Percentiles rank a stretch among this genome's conserved stretches.
phyloP scores from a whole-genome alignment of 2,113 vertebrate genomes.

The Circaetus gallicus region DNA sequence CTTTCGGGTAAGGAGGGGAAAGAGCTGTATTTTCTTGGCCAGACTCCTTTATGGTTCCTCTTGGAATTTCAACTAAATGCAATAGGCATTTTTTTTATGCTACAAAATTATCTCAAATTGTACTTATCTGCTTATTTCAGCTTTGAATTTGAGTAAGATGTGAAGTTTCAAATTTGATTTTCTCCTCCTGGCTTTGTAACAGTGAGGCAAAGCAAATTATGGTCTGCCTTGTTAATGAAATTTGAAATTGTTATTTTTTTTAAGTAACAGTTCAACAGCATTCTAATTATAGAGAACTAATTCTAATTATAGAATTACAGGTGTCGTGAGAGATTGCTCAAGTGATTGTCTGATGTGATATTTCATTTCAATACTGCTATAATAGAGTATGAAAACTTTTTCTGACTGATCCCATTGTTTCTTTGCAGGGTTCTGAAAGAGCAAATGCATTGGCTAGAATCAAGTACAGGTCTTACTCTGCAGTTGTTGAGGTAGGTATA shows the following conservation, averaged over 20 bases:
- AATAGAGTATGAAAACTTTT: not conserved
- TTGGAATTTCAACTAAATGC: not conserved
- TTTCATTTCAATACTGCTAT: not conserved
- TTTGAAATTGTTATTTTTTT: not conserved
- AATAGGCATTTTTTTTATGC: not conserved
- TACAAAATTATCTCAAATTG: not conserved
- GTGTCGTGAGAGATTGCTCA: not conserved
- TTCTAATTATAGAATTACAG: not conserved
- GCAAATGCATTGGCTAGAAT: conserved; percentile 83
- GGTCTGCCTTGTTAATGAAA: not conserved
- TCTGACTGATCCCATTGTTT: not conserved
- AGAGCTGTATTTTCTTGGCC: not conserved
- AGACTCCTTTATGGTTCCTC: not conserved
- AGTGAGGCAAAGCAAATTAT: not conserved
- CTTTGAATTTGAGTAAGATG: not conserved
- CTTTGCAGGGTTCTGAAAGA: conserved; percentile 80
- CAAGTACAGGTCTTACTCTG: conserved; percentile 85
- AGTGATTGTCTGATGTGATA: not conserved
- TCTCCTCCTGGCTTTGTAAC: not conserved
- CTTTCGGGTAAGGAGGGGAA: not conserved
- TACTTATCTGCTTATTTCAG: not conserved
- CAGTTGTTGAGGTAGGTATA: conserved; percentile 78
- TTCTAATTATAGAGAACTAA: not conserved
- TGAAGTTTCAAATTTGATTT: not conserved
- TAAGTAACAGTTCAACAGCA: not conserved